A percentile compares a stretch with the other conserved stretches of the same genome.
Evolutionary conservation across 2,888 invertebrate species (phyloP).

Genomic region (Drosophila incognita): DNA sequence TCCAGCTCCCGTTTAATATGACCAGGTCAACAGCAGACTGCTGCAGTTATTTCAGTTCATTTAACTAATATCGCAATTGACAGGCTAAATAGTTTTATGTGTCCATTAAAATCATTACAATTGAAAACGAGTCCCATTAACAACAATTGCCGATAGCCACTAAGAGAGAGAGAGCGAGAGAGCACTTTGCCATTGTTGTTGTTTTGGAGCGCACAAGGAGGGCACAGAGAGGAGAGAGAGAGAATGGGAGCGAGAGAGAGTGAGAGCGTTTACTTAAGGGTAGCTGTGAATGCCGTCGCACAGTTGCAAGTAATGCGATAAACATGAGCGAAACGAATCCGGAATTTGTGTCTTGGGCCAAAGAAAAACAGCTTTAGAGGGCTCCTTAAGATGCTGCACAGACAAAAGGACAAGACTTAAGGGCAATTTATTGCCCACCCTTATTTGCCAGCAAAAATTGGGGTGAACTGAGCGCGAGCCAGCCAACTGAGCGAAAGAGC

Average conservation of each 20-base stretch:
- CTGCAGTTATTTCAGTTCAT: conserved; percentile 8
- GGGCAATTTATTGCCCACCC: conserved; percentile 52
- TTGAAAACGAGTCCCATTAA: conserved; percentile 49
- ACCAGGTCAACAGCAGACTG: conserved; percentile 16
- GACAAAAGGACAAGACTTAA: conserved; percentile 35
- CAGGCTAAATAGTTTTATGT: conserved; percentile 49
- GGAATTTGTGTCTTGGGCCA: conserved; percentile 30
- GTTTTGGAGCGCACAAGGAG: conserved; percentile 16
- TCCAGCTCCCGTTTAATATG: conserved; percentile 9
- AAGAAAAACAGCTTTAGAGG: conserved; percentile 41
- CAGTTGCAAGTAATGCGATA: conserved; percentile 8
- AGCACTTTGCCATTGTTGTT: conserved; percentile 17
- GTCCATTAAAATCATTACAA: conserved; percentile 59
- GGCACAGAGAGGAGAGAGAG: neutral
- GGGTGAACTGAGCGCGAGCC: conserved; percentile 47
- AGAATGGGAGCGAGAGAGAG: conserved; percentile 2
- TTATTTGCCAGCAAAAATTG: conserved; percentile 43
- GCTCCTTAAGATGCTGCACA: conserved; percentile 49
- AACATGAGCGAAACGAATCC: conserved; percentile 48
- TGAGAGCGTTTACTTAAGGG: conserved; percentile 32
- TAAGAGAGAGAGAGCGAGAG: conserved; percentile 18
- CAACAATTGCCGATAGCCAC: conserved; percentile 33
- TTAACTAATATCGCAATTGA: conserved; percentile 21
- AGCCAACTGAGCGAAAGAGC: conserved; percentile 19
- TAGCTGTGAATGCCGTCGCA: conserved; percentile 50